A percentile compares a stretch with the other conserved stretches of the same genome.
Evolutionary conservation across 64 coral and sea anemone species (phyloP).

Genomic region (Trachythela sp.): DNA sequence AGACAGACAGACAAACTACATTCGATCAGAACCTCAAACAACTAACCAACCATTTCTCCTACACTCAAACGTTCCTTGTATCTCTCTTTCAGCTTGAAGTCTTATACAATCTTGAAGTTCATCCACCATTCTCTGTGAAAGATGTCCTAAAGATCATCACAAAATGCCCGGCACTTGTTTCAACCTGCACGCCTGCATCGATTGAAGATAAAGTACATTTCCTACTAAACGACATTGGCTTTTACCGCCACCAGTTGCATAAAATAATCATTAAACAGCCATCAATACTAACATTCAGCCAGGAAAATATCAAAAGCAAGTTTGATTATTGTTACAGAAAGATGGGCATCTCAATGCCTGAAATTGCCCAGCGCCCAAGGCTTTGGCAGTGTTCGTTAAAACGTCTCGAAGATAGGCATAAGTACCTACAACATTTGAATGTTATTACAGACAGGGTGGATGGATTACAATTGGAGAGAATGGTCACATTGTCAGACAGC

Average conservation of each 20-base stretch:
- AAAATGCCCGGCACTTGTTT: constrained; percentile 80
- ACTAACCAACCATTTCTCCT: too few relatives aligned
- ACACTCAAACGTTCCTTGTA: too few relatives aligned
- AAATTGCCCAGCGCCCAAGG: constrained; percentile 79
- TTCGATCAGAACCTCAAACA: too few relatives aligned
- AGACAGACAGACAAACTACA: too few relatives aligned
- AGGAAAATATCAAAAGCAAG: constrained; percentile 61
- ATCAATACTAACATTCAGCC: constrained; percentile 80
- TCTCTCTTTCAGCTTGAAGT: constrained; percentile 52
- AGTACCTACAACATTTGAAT: constrained; percentile 61
- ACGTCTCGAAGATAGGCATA: constrained; percentile 83
- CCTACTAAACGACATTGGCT: constrained; percentile 65
- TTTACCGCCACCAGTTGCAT: constrained; percentile 78
- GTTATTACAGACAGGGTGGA: constrained; percentile 62
- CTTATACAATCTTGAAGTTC: constrained; percentile 65
- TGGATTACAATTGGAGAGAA: constrained; percentile 79
- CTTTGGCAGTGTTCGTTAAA: constrained; percentile 87
- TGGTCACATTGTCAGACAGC: constrained; percentile 59
- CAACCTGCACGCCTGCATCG: constrained; percentile 56
- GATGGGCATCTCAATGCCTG: constrained; percentile 56
- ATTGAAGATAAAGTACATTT: constrained; percentile 63
- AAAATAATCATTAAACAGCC: constrained; percentile 93
- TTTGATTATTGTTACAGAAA: constrained; percentile 77
- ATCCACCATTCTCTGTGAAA: constrained; percentile 70
- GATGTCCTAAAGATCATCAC: constrained; percentile 80